Evolutionary conservation across 2,797 vertebrate genomes (phyloP).

Genomic region (Choloepus didactylus): DNA sequence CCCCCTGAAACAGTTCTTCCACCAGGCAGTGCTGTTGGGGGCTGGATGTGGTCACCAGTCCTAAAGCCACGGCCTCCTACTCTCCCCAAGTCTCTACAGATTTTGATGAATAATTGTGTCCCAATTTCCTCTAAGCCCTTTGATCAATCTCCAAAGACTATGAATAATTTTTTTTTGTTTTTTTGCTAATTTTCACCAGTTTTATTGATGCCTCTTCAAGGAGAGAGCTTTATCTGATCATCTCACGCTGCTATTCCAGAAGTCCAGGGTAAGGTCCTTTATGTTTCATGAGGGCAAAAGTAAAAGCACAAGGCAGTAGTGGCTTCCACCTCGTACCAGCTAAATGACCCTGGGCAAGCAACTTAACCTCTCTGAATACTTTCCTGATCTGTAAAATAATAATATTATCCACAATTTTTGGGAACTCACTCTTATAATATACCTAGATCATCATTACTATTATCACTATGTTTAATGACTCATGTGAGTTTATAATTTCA

Average conservation of each 20-base stretch:
- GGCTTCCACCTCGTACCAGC: background rate
- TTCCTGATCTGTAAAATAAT: conserved; percentile 2
- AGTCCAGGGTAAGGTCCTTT: background rate
- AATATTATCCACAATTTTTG: background rate
- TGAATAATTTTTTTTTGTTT: background rate
- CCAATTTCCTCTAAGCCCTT: background rate
- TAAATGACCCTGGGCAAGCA: background rate
- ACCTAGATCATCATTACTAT: background rate
- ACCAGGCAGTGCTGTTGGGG: background rate
- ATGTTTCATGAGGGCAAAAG: background rate
- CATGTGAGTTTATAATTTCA: conserved; percentile 24
- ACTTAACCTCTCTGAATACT: background rate
- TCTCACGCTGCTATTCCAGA: background rate
- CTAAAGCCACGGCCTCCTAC: background rate
- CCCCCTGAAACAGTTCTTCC: background rate
- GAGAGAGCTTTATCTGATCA: background rate
- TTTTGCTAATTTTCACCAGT: background rate
- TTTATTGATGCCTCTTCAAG: background rate
- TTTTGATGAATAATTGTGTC: background rate
- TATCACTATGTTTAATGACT: conserved; percentile 7
- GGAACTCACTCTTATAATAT: background rate
- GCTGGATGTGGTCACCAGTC: background rate
- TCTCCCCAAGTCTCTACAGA: background rate
- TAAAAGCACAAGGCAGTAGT: background rate
- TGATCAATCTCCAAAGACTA: background rate